Conservation (phyloP, 1,140 invertebrate genomes). For the Rhynchophorus ferrugineus region DNA sequence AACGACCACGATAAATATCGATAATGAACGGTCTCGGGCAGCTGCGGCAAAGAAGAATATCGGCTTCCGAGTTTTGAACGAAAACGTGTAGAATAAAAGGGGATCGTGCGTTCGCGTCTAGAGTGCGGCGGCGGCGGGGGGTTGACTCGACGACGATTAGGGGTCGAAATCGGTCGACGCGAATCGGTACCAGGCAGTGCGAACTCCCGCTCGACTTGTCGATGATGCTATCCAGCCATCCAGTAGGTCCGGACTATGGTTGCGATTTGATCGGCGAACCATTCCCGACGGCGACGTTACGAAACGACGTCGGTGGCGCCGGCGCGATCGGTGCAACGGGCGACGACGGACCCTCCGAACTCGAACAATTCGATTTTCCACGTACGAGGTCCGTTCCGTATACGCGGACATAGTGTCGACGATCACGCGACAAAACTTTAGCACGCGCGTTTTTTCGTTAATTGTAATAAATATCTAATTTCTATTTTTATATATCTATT, state of each 20-base stretch:
- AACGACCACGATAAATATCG: too few species aligned
- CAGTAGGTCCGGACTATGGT: slow-evolving; percentile 25
- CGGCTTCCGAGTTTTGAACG: background rate
- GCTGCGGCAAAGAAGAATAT: background rate
- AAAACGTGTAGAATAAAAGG: slow-evolving; percentile 9
- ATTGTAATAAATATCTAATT: too few species aligned
- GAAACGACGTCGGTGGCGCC: slow-evolving; percentile 25
- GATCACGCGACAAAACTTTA: too few species aligned
- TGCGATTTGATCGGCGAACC: slow-evolving; percentile 22
- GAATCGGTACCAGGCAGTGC: slow-evolving; percentile 32
- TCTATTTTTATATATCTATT: too few species aligned
- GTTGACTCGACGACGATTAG: background rate
- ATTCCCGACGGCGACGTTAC: slow-evolving; percentile 13
- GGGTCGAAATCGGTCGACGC: too few species aligned
- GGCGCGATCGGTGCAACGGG: slow-evolving; percentile 17
- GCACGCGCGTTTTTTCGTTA: too few species aligned
- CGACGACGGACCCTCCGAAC: too few species aligned
- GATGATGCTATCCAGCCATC: slow-evolving; percentile 32
- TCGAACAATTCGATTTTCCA: too few species aligned
- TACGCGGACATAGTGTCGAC: too few species aligned
- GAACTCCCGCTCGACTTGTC: slow-evolving; percentile 19
- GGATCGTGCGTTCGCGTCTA: background rate
- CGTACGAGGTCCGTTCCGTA: too few species aligned
- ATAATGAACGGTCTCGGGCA: background rate
- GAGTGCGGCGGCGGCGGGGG: slow-evolving; percentile 1